Evolutionary conservation across 1,140 invertebrate species (phyloP).

Genomic region (Lasaia peninsularis): DNA sequence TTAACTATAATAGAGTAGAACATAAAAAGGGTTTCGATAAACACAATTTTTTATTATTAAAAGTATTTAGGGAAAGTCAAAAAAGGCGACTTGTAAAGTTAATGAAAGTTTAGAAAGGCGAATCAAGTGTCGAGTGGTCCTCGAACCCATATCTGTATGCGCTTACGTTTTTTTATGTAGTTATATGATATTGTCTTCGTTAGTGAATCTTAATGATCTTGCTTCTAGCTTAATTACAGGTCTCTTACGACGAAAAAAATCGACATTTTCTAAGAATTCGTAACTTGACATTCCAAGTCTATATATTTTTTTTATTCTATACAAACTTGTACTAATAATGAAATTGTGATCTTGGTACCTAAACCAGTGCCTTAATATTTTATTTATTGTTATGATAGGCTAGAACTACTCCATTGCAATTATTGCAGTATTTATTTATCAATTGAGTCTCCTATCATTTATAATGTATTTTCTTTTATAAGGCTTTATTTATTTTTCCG

Average conservation of each 20-base stretch:
- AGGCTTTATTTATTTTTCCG: slow-evolving; percentile 40
- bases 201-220: slow-evolving; percentile 50
- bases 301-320: slow-evolving; percentile 42
- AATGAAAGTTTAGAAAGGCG: neutral
- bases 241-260: slow-evolving; percentile 37
- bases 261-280: slow-evolving; percentile 35
- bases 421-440: slow-evolving; percentile 9
- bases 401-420: slow-evolving; percentile 47
- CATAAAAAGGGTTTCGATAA: too few species aligned
- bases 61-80: too few species aligned
- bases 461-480: slow-evolving; percentile 29
- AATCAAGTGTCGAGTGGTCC: neutral
- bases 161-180: slow-evolving; percentile 71
- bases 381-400: slow-evolving; percentile 73
- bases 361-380: slow-evolving; percentile 72
- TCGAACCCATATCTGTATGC: slow-evolving; percentile 58
- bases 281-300: slow-evolving; percentile 66
- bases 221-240: slow-evolving; percentile 27
- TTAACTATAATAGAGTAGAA: too few species aligned
- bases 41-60: too few species aligned
- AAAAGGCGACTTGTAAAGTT: too few species aligned
- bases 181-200: slow-evolving; percentile 52
- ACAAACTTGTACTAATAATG: slow-evolving; percentile 41
- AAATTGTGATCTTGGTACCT: slow-evolving; percentile 73
- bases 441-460: slow-evolving; percentile 44